These are phyloP conservation scores for Zaprionus africanus DNA, from an alignment of 1,140 invertebrate genomes.

Conservation along the genomic window DNA sequence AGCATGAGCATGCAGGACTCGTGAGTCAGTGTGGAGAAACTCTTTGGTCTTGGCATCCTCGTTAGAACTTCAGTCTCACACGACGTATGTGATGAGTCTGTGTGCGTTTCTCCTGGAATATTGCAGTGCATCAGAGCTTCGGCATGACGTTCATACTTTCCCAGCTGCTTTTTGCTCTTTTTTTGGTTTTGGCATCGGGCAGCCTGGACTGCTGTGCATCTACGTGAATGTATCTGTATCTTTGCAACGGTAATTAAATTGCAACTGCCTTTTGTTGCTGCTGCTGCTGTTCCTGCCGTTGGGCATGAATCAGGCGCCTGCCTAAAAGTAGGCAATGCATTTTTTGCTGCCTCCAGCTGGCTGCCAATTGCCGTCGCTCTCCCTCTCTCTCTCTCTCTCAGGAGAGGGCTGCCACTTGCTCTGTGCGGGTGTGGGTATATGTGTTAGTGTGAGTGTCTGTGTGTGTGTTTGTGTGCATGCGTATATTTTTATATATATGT, in stretches of 20 bases:
- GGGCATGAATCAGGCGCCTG: constrained; percentile 48
- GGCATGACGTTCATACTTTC: neutral
- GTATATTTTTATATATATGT: neutral
- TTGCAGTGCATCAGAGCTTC: neutral
- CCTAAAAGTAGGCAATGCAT: constrained; percentile 63
- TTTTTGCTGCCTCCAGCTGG: constrained; percentile 30
- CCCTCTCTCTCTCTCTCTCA: neutral
- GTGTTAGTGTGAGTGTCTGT: neutral
- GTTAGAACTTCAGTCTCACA: too few species aligned
- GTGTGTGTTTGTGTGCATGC: neutral
- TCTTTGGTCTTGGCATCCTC: too few species aligned
- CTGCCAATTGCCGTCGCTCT: constrained; percentile 9
- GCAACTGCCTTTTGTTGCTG: constrained; percentile 65
- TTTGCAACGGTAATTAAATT: constrained; percentile 76
- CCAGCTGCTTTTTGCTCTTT: neutral
- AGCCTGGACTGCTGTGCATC: constrained; percentile 35
- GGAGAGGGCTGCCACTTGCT: too few species aligned
- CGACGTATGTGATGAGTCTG: too few species aligned
- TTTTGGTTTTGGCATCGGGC: constrained; percentile 15
- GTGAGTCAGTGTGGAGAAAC: too few species aligned
- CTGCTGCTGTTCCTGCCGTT: constrained; percentile 18
- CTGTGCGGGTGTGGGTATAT: neutral
- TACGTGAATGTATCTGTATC: constrained; percentile 45
- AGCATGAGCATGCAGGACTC: too few species aligned
- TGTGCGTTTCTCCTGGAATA: too few species aligned